Base-by-base conservation (phyloP, 2,888 invertebrate genomes). In the Xanthia togata region DNA sequence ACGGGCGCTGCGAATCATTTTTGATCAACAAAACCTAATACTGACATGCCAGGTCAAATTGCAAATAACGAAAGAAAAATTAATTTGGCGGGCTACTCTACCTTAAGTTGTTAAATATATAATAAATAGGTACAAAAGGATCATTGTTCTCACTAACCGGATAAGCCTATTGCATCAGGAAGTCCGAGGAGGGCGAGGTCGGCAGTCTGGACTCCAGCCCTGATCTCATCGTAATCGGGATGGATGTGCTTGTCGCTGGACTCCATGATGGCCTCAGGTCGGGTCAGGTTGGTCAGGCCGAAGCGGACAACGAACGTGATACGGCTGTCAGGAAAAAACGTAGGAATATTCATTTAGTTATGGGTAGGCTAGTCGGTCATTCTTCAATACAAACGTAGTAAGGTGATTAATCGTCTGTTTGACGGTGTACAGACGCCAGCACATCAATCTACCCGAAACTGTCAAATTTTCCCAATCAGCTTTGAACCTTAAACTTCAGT, bases 151-250 rank as follows among this genome's bases (percentile, higher is more conserved):
- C 1, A 92, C 95, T 92, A 64, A 95, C 96, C 86, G 65, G 92
- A 89, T 70, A 92, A 95, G 0, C 85, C 71, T 0, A 96, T 90
- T 76, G 60, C 3, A 0, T 88, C 60, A 50, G 93, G 87, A 4
- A 95, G 74, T 1, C 92, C 93, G 0, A 95, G 6, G 0, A 96
- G 88, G 0, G 95, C 96, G 55, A 96, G 93, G 81, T 96, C 96
- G 41, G 91, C 91, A 0, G 94, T 93, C 89, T 95, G 95, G 3
- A 95, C 96, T 0, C 92, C 92, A 4, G 87, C 93, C 0, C 62
- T 31, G 70, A 81, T 73, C 84, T 94, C 95, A 73, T 87, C 82
- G 92, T 96, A 96, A 0, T 71, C 67, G 0, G 94, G 94, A 84
- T 95, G 92, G 83, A 96, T 93, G 91, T 78, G 88, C 87, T 93